These are phyloP conservation scores for Otocyon megalotis DNA, from an alignment of 2,113 vertebrate species.

Conservation along the genomic window DNA sequence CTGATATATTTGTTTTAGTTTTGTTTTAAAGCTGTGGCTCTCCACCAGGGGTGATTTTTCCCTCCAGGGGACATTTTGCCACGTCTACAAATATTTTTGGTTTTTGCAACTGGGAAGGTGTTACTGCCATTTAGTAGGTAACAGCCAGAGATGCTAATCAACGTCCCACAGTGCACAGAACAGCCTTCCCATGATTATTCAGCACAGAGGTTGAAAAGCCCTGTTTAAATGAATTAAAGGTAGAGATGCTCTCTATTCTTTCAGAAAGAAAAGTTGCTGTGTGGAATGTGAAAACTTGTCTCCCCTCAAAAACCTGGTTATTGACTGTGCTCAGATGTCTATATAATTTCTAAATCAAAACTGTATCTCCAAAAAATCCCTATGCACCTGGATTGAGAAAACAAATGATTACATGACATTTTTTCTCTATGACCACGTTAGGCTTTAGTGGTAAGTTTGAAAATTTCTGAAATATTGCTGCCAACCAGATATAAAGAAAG, in stretches of 20 bases:
- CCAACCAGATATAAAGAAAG: background rate
- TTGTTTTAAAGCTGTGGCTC: slow-evolving; percentile 55
- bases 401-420: background rate
- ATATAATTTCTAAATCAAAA: background rate
- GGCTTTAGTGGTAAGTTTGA: background rate
- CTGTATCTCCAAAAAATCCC: background rate
- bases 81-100: slow-evolving; percentile 8
- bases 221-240: background rate
- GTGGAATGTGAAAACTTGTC: background rate
- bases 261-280: background rate
- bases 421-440: background rate
- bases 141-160: background rate
- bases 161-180: background rate
- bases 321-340: background rate
- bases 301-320: background rate
- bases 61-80: background rate
- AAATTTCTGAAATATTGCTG: slow-evolving; percentile 25
- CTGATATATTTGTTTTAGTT: slow-evolving; percentile 35
- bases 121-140: background rate
- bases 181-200: background rate
- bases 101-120: background rate
- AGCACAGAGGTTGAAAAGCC: background rate
- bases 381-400: background rate
- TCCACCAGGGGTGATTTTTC: background rate
- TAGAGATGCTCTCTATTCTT: background rate